Evolutionary conservation across 2,113 vertebrate genomes (phyloP), one percentile per base, ranked within the genome.

Genomic region (Strix uralensis): DNA sequence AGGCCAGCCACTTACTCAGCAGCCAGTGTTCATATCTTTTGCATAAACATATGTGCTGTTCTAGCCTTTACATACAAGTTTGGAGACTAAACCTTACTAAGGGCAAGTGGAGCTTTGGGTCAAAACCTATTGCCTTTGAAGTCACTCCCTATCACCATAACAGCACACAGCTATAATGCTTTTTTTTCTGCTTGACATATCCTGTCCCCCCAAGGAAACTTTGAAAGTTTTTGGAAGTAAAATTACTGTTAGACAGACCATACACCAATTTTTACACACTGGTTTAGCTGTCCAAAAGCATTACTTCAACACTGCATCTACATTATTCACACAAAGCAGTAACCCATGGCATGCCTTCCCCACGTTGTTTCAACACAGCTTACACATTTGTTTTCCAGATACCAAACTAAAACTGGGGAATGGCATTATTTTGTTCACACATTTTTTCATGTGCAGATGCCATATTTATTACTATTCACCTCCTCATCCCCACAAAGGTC

Each of bases 1-100:
- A 84, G 89, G 94, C 96, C 93, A 96, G 88, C 19, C 72, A 90
- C 61, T 81, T 42, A 65, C 38, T 94, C 87, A 95, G 46, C 86
- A 94, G 89, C 46, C 81, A 91, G 4, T 1, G 5, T 42, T 75
- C 84, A 71, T 32, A 51, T n/a, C 42, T 96, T 92, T 65, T 91
- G 25, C 2, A 2, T 72, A 81, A 96, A 75, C 61, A 40, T 44
- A 89, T 27, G 34, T 67, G 34, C 42, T 91, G 86, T 74, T 82
- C 78, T 81, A 59, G 67, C 59, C 78, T 58, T 95, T 82, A 69
- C 6, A 15, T 51, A 6, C 3, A 44, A 70, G 38, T 46, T 38
- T 88, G 55, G 74, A 77, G 84, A 77, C 7, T 30, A 70, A 89
- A 82, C 46, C 58, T 38, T 27, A 88, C 8, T 34, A 70, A 81